These are phyloP conservation scores for Malurus splendens DNA, from an alignment of 2,797 vertebrate species.

Conservation along the genomic window DNA sequence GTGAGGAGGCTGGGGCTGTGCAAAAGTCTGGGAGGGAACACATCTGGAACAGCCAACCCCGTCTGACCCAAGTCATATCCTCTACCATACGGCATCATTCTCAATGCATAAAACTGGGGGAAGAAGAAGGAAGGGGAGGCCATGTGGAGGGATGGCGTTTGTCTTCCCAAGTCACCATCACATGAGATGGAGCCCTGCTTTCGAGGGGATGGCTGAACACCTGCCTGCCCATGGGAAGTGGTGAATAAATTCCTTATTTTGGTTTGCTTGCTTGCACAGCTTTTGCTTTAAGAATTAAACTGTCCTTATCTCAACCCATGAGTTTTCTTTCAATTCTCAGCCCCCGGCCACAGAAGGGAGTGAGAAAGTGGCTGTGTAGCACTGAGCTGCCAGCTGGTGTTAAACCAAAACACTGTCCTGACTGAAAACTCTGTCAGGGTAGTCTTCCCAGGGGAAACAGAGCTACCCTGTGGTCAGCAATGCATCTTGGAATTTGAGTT, in stretches of 20 bases:
- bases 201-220: background rate
- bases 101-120: background rate
- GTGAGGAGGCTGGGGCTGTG: background rate
- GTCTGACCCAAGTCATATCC: background rate
- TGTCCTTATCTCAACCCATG: background rate
- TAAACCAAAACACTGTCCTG: background rate
- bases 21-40: background rate
- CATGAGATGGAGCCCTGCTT: background rate
- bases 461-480: background rate
- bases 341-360: fast-evolving
- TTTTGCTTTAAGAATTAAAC: background rate
- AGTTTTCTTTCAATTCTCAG: background rate
- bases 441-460: background rate
- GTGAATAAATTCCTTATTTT: background rate
- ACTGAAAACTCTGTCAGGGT: background rate
- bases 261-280: fast-evolving
- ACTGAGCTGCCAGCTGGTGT: background rate
- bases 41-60: background rate
- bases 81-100: background rate
- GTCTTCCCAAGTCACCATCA: background rate
- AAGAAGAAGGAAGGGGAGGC: background rate
- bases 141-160: fast-evolving
- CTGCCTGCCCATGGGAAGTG: background rate
- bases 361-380: fast-evolving
- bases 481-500: background rate